phyloP scores from a whole-genome alignment of 2,888 invertebrate genomes.

The Pristionchus arcanus region DNA sequence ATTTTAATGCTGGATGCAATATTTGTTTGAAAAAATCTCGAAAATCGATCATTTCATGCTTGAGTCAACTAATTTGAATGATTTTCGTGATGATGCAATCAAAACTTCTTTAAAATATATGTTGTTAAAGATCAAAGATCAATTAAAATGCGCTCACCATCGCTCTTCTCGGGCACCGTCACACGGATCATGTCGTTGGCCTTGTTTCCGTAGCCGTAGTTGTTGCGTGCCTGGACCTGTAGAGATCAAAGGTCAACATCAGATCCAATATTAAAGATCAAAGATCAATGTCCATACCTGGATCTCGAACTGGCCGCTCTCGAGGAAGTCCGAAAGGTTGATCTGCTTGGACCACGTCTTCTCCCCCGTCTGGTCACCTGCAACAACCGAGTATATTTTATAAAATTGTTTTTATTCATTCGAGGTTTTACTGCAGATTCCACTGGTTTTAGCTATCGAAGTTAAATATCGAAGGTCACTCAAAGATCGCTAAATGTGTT shows the following conservation, averaged over 20 bases:
- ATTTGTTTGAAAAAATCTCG: too few relatives aligned
- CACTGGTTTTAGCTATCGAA: too few relatives aligned
- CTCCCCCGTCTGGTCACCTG: constrained; percentile 62
- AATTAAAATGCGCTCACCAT: neutral
- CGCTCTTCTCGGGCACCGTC: neutral
- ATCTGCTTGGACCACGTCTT: constrained; percentile 64
- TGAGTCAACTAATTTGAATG: too few relatives aligned
- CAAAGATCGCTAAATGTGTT: neutral
- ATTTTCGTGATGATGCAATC: neutral
- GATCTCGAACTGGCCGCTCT: constrained; percentile 62
- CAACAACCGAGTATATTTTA: neutral
- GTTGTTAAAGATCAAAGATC: neutral
- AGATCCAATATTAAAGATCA: neutral
- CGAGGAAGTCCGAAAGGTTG: constrained; percentile 59
- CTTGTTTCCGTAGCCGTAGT: constrained; percentile 66
- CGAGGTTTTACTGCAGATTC: too few relatives aligned
- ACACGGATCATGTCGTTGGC: constrained; percentile 52
- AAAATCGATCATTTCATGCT: too few relatives aligned
- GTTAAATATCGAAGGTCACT: neutral
- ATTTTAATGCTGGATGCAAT: too few relatives aligned
- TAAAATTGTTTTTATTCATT: too few relatives aligned
- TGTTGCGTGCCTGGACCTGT: constrained; percentile 67
- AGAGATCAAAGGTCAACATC: constrained; percentile 40
- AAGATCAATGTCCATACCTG: constrained; percentile 35
- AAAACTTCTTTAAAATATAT: neutral